Evolutionary conservation across 2,888 invertebrate species (phyloP), one percentile per base, ranked within the genome.

Genomic region (Creontiades dilutus): DNA sequence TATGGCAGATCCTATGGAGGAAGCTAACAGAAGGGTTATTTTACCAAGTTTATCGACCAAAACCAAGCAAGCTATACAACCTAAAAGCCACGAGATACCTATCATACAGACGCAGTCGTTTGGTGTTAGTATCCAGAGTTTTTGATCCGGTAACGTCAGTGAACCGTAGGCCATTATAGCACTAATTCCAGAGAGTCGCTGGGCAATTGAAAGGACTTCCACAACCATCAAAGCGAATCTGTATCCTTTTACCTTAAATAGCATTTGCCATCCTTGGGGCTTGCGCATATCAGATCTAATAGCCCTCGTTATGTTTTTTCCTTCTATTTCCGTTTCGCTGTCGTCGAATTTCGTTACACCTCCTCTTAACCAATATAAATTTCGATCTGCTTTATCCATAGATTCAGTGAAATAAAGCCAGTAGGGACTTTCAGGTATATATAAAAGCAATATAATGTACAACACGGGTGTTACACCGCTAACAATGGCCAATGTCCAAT

Each of bases 401-500:
- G 94, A 93, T 92, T 94, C 94, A 91, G 94, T 94, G 92, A 94
- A 94, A 90, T 94, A 93, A 91, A 94, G 94, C 92, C 94, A 95
- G 92, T 95, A 94, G 19, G 96, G 96, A 91, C 95, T 95, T 93
- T 96, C 96, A 19, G 96, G 96, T 92, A 96, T 94, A 92, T 95
- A 94, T 92, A 96, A 95, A 27, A 94, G 93, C 19, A 95, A 88
- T 27, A 95, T 93, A 92, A 95, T 95, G 28, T 93, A 91, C 48
- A 94, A 91, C 55, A 95, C 93, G 14, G 95, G 95, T 89, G 95
- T 93, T 91, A 94, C 93, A 91, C 95, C 93, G 92, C 95, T 95
- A 92, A 95, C 94, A 86, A 93, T 93, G 89, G 95, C 95, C 91
- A 95, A 93, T 23, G 93, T 93, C 91, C 93, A 93, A 93, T 95